Percentiles rank a stretch among this genome's conserved stretches.
phyloP scores from a whole-genome alignment of 2,888 invertebrate species.

The Subacronicta megacephala region DNA sequence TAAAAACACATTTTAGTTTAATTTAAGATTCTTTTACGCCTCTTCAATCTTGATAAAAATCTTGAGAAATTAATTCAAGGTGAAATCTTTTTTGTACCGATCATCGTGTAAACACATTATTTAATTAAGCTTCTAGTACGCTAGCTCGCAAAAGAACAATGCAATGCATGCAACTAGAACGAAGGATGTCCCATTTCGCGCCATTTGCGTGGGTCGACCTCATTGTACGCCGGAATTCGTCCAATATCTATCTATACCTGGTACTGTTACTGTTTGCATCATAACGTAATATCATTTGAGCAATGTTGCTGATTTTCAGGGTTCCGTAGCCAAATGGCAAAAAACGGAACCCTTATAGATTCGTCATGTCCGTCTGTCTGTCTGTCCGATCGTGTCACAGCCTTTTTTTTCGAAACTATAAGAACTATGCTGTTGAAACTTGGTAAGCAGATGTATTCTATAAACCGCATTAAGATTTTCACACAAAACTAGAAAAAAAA shows the following conservation, averaged over 20 bases:
- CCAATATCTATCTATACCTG: slow-evolving; percentile 50
- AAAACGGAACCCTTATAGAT: no score
- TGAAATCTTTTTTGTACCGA: slow-evolving; percentile 18
- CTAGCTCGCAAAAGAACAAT: slow-evolving; percentile 62
- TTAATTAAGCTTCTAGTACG: slow-evolving; percentile 53
- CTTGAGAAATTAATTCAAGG: slow-evolving; percentile 40
- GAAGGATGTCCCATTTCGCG: slow-evolving; percentile 76
- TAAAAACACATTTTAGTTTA: neutral
- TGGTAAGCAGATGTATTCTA: no score
- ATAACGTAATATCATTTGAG: slow-evolving; percentile 7
- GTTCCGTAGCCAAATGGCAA: no score
- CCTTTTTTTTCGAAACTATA: no score
- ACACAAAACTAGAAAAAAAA: no score
- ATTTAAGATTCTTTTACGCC: slow-evolving; percentile 12
- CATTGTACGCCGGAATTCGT: slow-evolving; percentile 54
- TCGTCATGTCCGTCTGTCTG: no score
- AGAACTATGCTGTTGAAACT: no score
- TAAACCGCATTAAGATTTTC: no score
- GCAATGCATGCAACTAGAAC: slow-evolving; percentile 64
- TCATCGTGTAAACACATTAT: slow-evolving; percentile 54
- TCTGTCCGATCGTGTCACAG: no score
- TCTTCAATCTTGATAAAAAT: slow-evolving; percentile 32
- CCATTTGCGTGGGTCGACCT: slow-evolving; percentile 65
- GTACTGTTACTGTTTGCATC: slow-evolving; percentile 24
- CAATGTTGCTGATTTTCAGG: slow-evolving; percentile 1